Percentiles rank a stretch among this genome's conserved stretches.
Evolutionary conservation across 2,888 invertebrate species (phyloP).

Genomic region (Atethmia centrago): DNA sequence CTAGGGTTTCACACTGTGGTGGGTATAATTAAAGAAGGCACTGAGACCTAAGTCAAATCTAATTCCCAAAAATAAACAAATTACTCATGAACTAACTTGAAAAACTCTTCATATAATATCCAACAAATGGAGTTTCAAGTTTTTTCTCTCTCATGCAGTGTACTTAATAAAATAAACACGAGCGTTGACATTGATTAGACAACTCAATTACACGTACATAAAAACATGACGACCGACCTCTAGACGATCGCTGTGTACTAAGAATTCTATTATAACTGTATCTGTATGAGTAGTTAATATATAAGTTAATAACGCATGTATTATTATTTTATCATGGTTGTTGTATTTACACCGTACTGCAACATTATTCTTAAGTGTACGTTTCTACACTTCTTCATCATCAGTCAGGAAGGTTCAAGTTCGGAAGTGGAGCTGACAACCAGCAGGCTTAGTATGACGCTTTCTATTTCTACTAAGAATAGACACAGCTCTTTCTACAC

Average conservation of each 20-base stretch:
- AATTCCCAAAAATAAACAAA: slow-evolving; percentile 28
- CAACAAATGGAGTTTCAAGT: slow-evolving; percentile 2
- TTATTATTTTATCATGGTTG: slow-evolving; percentile 18
- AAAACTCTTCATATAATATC: background rate
- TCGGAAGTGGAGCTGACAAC: background rate
- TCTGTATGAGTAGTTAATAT: background rate
- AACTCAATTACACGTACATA: slow-evolving; percentile 35
- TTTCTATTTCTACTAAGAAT: too few relatives aligned
- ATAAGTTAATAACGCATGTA: background rate
- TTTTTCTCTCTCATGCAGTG: background rate
- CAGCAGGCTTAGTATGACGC: too few relatives aligned
- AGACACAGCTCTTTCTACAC: too few relatives aligned
- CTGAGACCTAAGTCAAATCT: background rate
- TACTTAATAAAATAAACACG: slow-evolving; percentile 27
- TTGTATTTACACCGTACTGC: background rate
- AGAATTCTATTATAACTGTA: slow-evolving; percentile 13
- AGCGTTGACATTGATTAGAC: slow-evolving; percentile 27
- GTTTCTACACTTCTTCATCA: background rate
- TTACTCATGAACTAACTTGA: slow-evolving; percentile 9
- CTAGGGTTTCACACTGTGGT: too few relatives aligned
- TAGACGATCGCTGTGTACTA: slow-evolving; percentile 28
- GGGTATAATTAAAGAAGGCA: background rate
- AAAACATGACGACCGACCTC: slow-evolving; percentile 31
- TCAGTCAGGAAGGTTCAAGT: background rate
- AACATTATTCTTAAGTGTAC: background rate